Evolutionary conservation across 1,140 invertebrate species (phyloP), one percentile per base, ranked within the genome.

Genomic region (Drosophila arawakana): DNA sequence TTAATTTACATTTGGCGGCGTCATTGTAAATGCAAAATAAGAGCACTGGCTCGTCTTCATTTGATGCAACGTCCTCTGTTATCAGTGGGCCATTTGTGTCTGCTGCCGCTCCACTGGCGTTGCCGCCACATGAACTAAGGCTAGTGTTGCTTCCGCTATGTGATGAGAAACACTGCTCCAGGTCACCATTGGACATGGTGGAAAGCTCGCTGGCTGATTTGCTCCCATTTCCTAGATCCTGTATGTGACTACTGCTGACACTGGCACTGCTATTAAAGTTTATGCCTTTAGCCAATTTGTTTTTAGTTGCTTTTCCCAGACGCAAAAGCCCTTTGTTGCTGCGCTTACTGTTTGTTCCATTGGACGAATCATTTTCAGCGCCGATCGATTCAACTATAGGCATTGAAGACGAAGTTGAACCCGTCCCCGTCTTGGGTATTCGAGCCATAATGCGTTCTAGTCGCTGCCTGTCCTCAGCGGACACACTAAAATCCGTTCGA

Each of bases 251-350:
- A 52, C 5, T 50, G 39, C 10, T 61, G 13, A 7, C 30, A 35
- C 10, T 71, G 25, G 10, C 47, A 18, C 46, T 75, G 41, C 57
- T 81, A 70, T 63, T 90, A 30, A 92, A 92, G 59, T 70, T 92
- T 58, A 92, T 92, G 62, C 90, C 82, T 41, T 92, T 92, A 30
- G 85, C 90, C 6, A 92, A 47, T 62, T 92, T 92, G 50, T 76
- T 92, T 54, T 92, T 92, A 18, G 91, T 92, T 10, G 76, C 80
- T 54, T 92, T 92, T 13, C 91, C 83, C 39, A 92, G 61, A 21
- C 89, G 79, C 59, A 91, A 80, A 7, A 92, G 59, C 9, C 80
- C 81, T 41, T 88, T 88, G 35, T 85, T 92, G n/a, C 74, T 15
- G 13, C 82, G 81, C 2, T 80, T 83, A 3, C 46, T 52, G 65